Percentiles rank a stretch among this genome's conserved stretches.
These are phyloP conservation scores for Rafetus swinhoei DNA, from an alignment of 2,113 vertebrate species.

Conservation along the genomic window DNA sequence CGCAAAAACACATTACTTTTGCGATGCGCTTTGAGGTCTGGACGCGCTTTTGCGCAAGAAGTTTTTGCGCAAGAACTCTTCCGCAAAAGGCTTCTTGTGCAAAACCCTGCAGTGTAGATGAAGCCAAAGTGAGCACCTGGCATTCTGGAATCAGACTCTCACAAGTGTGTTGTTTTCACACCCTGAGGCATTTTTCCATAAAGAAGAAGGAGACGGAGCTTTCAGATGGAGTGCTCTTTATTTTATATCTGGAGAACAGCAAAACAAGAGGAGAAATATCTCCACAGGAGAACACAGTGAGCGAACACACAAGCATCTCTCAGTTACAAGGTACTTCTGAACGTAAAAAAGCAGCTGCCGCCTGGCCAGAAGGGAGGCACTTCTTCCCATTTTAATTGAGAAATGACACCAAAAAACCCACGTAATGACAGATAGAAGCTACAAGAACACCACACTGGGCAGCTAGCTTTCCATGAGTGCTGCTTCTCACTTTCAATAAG, in stretches of 20 bases:
- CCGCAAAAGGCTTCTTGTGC: too few relatives aligned
- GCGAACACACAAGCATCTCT: not conserved
- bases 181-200: rapidly evolving
- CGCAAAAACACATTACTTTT: too few relatives aligned
- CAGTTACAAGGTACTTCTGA: not conserved
- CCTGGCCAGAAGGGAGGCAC: not conserved
- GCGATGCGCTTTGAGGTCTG: too few relatives aligned
- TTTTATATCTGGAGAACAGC: not conserved
- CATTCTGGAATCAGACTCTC: not conserved
- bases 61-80: too few relatives aligned
- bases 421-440: not conserved
- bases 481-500: not conserved
- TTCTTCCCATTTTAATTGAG: not conserved
- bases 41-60: too few relatives aligned
- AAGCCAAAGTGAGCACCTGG: not conserved
- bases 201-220: not conserved
- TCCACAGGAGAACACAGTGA: not conserved
- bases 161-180: not conserved
- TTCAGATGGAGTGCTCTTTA: not conserved
- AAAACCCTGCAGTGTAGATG: too few relatives aligned
- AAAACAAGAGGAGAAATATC: not conserved
- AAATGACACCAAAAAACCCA: not conserved
- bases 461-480: not conserved
- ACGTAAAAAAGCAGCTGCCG: not conserved
- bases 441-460: not conserved